phyloP scores from a whole-genome alignment of 2,113 vertebrate species.

The Sisor rabdophorus region DNA sequence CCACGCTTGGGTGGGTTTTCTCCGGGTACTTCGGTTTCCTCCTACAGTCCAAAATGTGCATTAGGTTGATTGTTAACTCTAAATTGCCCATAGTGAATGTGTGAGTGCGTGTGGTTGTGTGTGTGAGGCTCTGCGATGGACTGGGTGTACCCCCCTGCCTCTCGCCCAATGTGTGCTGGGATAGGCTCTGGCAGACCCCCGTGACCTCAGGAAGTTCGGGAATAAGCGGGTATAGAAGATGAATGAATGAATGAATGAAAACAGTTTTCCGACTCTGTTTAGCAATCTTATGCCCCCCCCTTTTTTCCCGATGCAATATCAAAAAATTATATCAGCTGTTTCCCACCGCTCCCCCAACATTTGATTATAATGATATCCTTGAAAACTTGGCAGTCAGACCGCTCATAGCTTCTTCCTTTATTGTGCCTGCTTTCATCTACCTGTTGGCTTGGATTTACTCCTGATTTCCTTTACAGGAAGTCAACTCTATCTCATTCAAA shows the following conservation, averaged over 20 bases:
- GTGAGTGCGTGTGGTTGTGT: not conserved
- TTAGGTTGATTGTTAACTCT: no score
- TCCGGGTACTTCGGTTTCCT: no score
- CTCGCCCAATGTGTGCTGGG: no score
- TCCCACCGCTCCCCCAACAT: not conserved
- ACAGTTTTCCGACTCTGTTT: not conserved
- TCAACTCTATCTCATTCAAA: not conserved
- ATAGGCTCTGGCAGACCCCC: no score
- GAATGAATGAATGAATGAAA: no score
- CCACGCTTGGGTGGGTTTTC: no score
- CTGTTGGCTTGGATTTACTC: not conserved
- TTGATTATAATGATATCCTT: constrained; percentile 20
- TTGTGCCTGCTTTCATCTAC: not conserved
- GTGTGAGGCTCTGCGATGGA: no score
- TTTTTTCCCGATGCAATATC: constrained; percentile 6
- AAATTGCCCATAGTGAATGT: no score
- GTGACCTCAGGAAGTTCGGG: no score
- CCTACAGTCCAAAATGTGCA: no score
- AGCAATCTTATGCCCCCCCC: not conserved
- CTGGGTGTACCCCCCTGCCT: no score
- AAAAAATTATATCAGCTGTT: constrained; percentile 6
- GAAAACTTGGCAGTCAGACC: not conserved
- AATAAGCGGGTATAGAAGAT: no score
- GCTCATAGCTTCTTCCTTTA: not conserved
- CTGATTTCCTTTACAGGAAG: not conserved